Base-by-base conservation (phyloP, 2,113 vertebrate species). In the Neopipo cinnamomea region DNA sequence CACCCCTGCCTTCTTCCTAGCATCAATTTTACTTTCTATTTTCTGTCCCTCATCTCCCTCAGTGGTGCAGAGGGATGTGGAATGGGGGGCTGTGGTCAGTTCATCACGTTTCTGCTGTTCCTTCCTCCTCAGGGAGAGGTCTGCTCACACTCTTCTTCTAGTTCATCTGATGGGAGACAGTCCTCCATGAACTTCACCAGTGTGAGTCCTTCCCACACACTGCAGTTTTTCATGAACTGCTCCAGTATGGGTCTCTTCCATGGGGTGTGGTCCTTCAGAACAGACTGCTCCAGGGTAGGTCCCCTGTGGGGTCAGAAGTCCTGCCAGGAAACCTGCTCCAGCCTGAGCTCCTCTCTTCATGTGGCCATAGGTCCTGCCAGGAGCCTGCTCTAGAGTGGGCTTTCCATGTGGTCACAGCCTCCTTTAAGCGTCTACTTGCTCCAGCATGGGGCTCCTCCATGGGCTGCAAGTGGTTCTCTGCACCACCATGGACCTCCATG, bases 161-260 rank as follows among this genome's bases (percentile, higher is more conserved):
- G 12, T 67, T 53, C 35, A 41, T 74, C 46, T 66, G 28, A 47
- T 47, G 22, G 22, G 39, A 72, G 21, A 27, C 24, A 66, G 11
- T 66, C 28, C 21, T 42, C 37, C 6, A 23, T 13, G 24, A 58
- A 27, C 6, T 35, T 41, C 50, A 22, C 24, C 24, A 41, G 0
- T 0, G 0, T 35, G 30, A 53, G 3, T 27, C 7, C 17, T 70
- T 42, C 47, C 65, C n/a, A 41, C 12, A 7, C 15, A 44, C 55
- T 18, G 28, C 50, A 66, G 37, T 35, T 53, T 39, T 82, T 67
- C 30, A 41, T 27, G 11, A 47, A 16, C 39, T 41, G 22, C 70
- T 31, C 21, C 42, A 56, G 18, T 27, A 19, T 16, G 8, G 6
- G 7, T 63, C 56, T 4, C 12, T 77, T 77, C 35, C 21, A 41